Conservation (phyloP, 2,888 invertebrate species). For the Liodrosophila aerea region DNA sequence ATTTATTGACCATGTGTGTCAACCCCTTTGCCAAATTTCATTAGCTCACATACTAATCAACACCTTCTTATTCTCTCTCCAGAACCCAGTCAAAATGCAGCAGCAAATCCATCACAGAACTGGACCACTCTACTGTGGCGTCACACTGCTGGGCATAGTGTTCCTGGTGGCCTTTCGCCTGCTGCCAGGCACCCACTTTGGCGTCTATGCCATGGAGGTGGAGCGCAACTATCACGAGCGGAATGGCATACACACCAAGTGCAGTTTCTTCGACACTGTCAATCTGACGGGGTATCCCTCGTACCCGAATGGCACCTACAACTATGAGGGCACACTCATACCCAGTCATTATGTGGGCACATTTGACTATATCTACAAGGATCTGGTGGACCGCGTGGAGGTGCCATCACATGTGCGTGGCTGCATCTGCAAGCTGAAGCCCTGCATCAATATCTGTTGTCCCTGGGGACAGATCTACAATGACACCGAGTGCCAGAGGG, state of each 20-base stretch:
- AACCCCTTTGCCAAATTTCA: no score
- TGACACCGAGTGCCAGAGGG: conserved; percentile 31
- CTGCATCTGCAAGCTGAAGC: conserved; percentile 80
- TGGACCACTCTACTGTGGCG: conserved; percentile 56
- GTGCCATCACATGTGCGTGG: conserved; percentile 78
- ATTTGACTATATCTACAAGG: conserved; percentile 72
- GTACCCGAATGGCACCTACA: conserved; percentile 77
- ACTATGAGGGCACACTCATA: conserved; percentile 75
- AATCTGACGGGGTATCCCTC: conserved; percentile 74
- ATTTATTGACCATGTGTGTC: no score
- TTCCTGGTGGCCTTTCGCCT: conserved; percentile 51
- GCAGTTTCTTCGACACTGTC: conserved; percentile 78
- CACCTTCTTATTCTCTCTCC: no score
- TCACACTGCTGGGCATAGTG: conserved; percentile 50
- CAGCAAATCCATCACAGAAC: conserved; percentile 36
- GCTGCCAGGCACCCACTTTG: conserved; percentile 54
- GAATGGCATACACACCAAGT: conserved; percentile 70
- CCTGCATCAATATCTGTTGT: conserved; percentile 82
- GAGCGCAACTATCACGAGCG: conserved; percentile 53
- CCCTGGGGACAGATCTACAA: conserved; percentile 58
- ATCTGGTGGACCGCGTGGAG: conserved; percentile 52
- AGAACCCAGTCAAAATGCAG: conserved; percentile 31
- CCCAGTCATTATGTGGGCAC: conserved; percentile 70
- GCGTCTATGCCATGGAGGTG: conserved; percentile 46
- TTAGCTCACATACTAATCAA: no score